These are phyloP conservation scores for Pentalonia nigronervosa DNA, from an alignment of 1,140 invertebrate genomes.

Conservation along the genomic window DNA sequence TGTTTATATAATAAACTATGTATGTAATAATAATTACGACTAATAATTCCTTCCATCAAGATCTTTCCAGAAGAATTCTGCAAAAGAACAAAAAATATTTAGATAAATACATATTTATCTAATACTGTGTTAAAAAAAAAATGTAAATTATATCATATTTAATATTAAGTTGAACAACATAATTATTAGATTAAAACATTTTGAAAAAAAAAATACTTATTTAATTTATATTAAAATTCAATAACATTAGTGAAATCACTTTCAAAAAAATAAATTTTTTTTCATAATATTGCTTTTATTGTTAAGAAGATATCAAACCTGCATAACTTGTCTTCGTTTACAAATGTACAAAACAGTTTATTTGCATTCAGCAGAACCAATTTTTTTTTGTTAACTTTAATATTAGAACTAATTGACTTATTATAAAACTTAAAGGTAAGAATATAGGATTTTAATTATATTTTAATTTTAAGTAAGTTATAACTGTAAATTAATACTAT, in stretches of 20 bases:
- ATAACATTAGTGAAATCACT: too few relatives aligned
- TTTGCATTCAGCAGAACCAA: background rate
- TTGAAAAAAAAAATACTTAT: background rate
- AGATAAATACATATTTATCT: background rate
- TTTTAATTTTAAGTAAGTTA: too few relatives aligned
- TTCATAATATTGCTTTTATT: background rate
- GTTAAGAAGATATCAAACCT: background rate
- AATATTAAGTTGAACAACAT: too few relatives aligned
- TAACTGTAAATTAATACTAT: too few relatives aligned
- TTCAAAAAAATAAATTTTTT: too few relatives aligned
- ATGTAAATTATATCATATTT: background rate
- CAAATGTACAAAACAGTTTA: background rate
- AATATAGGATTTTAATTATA: background rate
- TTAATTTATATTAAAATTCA: background rate
- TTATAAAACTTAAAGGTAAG: background rate
- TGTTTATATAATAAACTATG: slow-evolving; percentile 93
- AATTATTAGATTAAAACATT: background rate
- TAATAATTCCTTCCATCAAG: slow-evolving; percentile 90
- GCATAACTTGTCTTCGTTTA: fast-evolving
- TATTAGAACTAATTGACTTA: background rate
- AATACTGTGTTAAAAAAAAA: too few relatives aligned
- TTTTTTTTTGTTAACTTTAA: background rate
- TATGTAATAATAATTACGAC: slow-evolving; percentile 95
- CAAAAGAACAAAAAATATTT: slow-evolving; percentile 65
- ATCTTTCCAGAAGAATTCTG: slow-evolving; percentile 91